phyloP scores from a whole-genome alignment of 2,888 invertebrate genomes.

The Mylabris sibirica region DNA sequence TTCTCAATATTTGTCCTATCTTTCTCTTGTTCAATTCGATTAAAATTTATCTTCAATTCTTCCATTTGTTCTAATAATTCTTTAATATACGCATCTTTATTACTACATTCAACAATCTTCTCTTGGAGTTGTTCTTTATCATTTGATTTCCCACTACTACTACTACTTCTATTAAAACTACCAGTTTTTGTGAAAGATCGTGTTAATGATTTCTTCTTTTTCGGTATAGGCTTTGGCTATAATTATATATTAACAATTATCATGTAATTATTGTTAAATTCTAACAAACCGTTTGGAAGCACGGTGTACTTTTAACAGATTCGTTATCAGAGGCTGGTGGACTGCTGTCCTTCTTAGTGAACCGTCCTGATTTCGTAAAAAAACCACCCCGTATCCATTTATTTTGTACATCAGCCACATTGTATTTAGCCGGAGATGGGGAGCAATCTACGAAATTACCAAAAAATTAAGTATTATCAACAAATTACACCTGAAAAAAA shows the following conservation, averaged over 20 bases:
- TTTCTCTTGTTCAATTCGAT: conserved; percentile 53
- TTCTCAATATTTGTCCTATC: conserved; percentile 57
- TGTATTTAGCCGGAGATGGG: conserved; percentile 65
- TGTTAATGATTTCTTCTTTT: conserved; percentile 41
- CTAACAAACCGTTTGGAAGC: conserved; percentile 55
- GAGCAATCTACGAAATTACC: conserved; percentile 58
- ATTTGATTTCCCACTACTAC: conserved; percentile 11
- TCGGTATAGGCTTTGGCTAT: conserved; percentile 53
- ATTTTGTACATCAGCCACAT: conserved; percentile 58
- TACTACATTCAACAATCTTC: conserved; percentile 64
- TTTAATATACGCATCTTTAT: conserved; percentile 63
- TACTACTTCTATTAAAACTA: no score
- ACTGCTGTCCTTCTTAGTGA: conserved; percentile 58
- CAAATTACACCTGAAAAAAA: conserved; percentile 19
- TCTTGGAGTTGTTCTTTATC: conserved; percentile 61
- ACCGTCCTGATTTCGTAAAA: conserved; percentile 58
- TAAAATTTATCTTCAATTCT: conserved; percentile 62
- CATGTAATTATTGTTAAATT: conserved; percentile 14
- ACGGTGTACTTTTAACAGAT: conserved; percentile 46
- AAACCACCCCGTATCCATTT: conserved; percentile 57
- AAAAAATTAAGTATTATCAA: no score
- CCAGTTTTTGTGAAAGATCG: conserved; percentile 34
- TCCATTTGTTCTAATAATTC: conserved; percentile 64
- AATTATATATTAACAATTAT: conserved; percentile 36
- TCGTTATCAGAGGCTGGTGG: conserved; percentile 47